Evolutionary conservation across 2,888 invertebrate species (phyloP).

Genomic region (Pristionchus fissidentatus): DNA sequence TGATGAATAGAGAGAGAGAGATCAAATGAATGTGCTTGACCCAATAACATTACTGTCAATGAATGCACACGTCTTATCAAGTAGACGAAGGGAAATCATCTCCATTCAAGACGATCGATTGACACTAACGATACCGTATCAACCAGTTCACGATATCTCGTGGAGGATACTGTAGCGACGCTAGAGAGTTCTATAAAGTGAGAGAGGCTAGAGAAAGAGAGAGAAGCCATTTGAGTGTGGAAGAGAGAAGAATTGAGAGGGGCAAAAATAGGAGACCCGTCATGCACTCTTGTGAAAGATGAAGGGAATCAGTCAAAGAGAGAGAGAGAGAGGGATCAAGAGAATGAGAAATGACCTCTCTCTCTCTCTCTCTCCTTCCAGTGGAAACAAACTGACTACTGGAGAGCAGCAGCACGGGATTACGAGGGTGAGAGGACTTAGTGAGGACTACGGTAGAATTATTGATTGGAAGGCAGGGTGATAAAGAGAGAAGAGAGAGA

Average conservation of each 20-base stretch:
- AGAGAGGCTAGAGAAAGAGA: conserved; percentile 9
- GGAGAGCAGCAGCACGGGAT: not conserved
- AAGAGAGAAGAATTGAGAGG: not conserved
- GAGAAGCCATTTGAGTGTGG: conserved; percentile 1
- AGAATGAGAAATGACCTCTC: conserved; percentile 31
- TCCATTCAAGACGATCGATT: no score
- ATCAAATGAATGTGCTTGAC: conserved; percentile 18
- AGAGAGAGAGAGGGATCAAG: conserved; percentile 14
- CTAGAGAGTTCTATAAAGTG: not conserved
- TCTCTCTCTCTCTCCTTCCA: not conserved
- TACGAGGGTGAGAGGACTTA: conserved; percentile 1
- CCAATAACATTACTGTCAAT: no score
- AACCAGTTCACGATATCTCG: no score
- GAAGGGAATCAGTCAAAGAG: conserved; percentile 25
- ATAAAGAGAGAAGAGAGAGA: not conserved
- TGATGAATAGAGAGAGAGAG: not conserved
- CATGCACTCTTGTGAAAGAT: conserved; percentile 9
- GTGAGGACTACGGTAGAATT: not conserved
- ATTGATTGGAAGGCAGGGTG: not conserved
- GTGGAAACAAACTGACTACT: not conserved
- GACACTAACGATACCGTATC: no score
- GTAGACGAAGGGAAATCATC: no score
- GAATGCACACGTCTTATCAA: no score
- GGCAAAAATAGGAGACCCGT: not conserved
- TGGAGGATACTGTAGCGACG: no score